Conservation (phyloP, 2,888 invertebrate genomes). For the Chloroclystis v-ata region DNA sequence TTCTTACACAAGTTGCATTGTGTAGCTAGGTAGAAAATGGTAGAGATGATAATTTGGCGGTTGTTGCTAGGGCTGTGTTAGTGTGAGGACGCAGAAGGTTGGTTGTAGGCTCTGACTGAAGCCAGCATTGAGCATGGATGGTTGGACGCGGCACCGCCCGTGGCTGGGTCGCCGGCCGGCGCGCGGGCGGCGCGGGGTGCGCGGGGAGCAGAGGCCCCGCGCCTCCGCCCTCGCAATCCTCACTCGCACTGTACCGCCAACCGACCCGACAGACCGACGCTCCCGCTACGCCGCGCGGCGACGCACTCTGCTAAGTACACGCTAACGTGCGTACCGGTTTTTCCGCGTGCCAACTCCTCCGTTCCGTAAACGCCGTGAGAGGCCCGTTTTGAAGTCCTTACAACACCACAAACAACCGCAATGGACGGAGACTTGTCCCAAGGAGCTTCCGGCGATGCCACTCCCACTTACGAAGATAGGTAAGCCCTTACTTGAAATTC, state of each 20-base stretch:
- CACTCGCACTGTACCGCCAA: conserved; percentile 30
- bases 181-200: conserved; percentile 36
- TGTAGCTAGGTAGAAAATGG: too few relatives aligned
- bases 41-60: too few relatives aligned
- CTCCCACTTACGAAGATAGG: conserved; percentile 65
- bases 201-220: conserved; percentile 25
- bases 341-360: conserved; percentile 45
- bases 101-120: too few relatives aligned
- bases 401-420: conserved; percentile 27
- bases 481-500: conserved; percentile 38
- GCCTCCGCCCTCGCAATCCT: conserved; percentile 22
- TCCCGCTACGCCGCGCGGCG: conserved; percentile 28
- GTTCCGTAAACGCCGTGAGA: conserved; percentile 36
- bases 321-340: conserved; percentile 50
- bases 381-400: conserved; percentile 33
- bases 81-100: too few relatives aligned
- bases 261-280: conserved; percentile 28
- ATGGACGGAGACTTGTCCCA: conserved; percentile 68
- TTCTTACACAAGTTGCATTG: too few relatives aligned
- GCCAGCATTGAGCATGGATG: too few relatives aligned
- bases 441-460: conserved; percentile 56
- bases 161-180: conserved; percentile 54
- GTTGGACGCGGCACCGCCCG: conserved; percentile 23
- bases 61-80: too few relatives aligned
- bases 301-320: conserved; percentile 39